Evolutionary conservation across 64 coral and sea anemone species (phyloP).

Genomic region (Pachyseris speciosa): DNA sequence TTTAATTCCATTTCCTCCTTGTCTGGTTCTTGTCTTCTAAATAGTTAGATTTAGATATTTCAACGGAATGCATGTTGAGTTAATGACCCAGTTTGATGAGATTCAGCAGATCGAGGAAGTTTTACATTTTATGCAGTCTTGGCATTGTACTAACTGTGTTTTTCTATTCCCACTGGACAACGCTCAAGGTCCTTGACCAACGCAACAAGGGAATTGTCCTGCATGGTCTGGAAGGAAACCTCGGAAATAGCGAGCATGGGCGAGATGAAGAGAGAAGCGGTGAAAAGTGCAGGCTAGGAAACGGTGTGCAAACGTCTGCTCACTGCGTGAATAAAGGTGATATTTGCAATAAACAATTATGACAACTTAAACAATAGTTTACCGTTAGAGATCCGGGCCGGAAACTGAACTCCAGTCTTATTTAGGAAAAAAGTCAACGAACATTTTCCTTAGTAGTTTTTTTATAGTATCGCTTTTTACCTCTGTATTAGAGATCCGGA

Average conservation of each 20-base stretch:
- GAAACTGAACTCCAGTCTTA: too few relatives aligned
- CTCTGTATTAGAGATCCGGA: too few relatives aligned
- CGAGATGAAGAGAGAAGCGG: background rate
- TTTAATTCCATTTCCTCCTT: background rate
- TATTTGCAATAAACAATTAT: background rate
- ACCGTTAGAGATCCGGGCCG: background rate
- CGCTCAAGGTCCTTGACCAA: background rate
- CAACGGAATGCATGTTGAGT: background rate
- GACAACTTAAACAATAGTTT: too few relatives aligned
- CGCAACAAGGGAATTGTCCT: background rate
- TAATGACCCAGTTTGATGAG: background rate
- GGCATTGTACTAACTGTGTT: background rate
- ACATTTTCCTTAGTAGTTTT: too few relatives aligned
- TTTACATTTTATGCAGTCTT: slow-evolving; percentile 5
- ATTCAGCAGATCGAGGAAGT: background rate
- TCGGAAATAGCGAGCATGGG: background rate
- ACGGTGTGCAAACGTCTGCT: background rate
- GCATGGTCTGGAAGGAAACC: background rate
- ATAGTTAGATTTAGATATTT: background rate
- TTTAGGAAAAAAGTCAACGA: too few relatives aligned
- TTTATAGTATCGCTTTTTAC: too few relatives aligned
- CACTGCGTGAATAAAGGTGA: slow-evolving; percentile 36
- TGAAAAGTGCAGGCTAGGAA: background rate
- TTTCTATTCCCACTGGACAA: slow-evolving; percentile 30
- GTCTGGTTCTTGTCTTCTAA: background rate